Percentiles rank a stretch among this genome's conserved stretches.
These are phyloP conservation scores for Urocolius indicus DNA, from an alignment of 2,113 vertebrate genomes.

Conservation along the genomic window DNA sequence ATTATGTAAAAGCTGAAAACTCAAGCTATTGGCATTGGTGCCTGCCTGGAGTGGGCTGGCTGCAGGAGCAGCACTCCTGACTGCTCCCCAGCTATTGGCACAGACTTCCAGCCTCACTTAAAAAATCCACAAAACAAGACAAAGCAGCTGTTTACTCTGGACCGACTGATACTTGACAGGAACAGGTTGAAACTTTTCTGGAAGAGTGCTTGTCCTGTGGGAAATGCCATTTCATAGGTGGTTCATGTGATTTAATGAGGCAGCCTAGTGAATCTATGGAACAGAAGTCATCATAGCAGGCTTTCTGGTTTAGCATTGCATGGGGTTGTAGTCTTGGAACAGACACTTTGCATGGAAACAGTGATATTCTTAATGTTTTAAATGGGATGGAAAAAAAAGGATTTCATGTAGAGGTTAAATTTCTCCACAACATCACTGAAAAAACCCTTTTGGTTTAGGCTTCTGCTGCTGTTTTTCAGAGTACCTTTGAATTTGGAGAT, in stretches of 20 bases:
- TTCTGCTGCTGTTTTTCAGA: background rate
- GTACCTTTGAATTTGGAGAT: background rate
- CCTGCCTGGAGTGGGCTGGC: background rate
- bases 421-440: background rate
- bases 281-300: background rate
- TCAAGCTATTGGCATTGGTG: background rate
- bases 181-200: background rate
- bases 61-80: background rate
- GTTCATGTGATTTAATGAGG: conserved; percentile 35
- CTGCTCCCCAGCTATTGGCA: background rate
- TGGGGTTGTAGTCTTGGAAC: background rate
- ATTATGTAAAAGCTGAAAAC: background rate
- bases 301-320: background rate
- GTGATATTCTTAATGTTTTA: background rate
- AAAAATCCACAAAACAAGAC: background rate
- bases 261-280: background rate
- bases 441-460: background rate
- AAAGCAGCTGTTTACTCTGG: conserved; percentile 16
- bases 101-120: background rate
- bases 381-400: background rate
- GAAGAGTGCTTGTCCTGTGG: background rate
- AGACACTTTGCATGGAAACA: background rate
- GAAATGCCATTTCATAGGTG: conserved; percentile 13
- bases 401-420: conserved; percentile 8
- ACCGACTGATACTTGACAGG: background rate